A percentile compares a stretch with the other conserved stretches of the same genome.
Conservation (phyloP, 2,888 invertebrate species). For the Penaeus monodon region DNA sequence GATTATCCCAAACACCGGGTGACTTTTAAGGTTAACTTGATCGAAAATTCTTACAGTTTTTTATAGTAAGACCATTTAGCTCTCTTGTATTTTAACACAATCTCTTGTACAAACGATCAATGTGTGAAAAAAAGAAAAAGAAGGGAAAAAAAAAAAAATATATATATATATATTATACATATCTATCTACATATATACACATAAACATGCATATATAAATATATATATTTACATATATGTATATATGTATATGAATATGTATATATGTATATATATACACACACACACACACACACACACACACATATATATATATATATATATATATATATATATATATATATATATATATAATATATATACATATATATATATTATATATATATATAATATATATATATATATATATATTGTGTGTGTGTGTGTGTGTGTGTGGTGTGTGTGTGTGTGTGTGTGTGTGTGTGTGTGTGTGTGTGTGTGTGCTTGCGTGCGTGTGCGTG, state of each 20-base stretch:
- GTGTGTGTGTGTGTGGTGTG: neutral
- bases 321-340: conserved; percentile 14
- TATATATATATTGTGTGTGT: no score
- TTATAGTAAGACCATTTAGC: no score
- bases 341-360: conserved; percentile 23
- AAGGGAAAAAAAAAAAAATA: neutral
- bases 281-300: neutral
- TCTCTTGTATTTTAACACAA: neutral
- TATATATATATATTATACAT: neutral
- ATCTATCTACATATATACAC: neutral
- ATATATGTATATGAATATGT: neutral
- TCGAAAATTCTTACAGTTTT: no score
- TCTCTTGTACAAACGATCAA: neutral
- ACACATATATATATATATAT: neutral
- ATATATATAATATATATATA: conserved; percentile 9
- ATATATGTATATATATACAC: conserved; percentile 5
- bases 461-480: neutral
- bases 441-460: neutral
- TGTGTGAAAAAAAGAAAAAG: neutral
- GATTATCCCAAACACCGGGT: no score
- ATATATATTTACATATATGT: neutral
- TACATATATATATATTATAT: neutral
- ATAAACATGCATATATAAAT: neutral
- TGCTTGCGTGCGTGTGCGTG: neutral
- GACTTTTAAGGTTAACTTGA: no score